Evolutionary conservation across 2,113 vertebrate species (phyloP), one percentile per base, ranked within the genome.

Genomic region (Cygnus atratus): DNA sequence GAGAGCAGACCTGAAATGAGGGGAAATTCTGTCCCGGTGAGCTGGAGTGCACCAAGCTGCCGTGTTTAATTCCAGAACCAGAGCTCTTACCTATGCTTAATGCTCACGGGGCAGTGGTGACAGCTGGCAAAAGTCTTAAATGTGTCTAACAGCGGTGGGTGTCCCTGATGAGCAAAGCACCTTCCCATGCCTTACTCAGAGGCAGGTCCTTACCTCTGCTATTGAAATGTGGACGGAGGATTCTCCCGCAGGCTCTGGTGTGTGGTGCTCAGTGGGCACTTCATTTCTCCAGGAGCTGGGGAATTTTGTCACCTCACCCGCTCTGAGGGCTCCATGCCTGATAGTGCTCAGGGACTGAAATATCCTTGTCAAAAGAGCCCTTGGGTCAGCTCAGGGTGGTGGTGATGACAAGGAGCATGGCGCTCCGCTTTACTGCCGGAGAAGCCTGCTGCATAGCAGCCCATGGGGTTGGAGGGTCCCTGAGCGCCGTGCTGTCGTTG

Each of bases 91-190:
- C 80, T 84, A 7, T 0, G 0, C 39, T 61, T 61, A 88, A 50
- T 54, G 7, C 37, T 92, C 1, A 0, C 65, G 62, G 66, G 68
- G 50, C 12, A 8, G 68, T 84, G 86, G 68, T 92, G 94, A 84
- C 91, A 92, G 80, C 87, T 93, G 73, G 52, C 73, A 68, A 48
- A 91, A 87, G 68, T 43, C 72, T 88, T 61, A 74, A 62, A 92
- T 59, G 61, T 65, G 71, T 90, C 91, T 90, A 78, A 21, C 20
- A 13, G 61, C 35, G 17, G 1, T 28, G 16, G 2, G 68, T 43
- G 80, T 71, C 5, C 1, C 82, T 94, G 88, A 77, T 10, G 24
- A 71, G 41, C 50, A 94, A 78, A 86, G 31, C 22, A 50, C 70
- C 46, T 93, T 86, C 50, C 59, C 4, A 0, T 63, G 83, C 70